A percentile compares a stretch with the other conserved stretches of the same genome.
These are phyloP conservation scores for Capreolus pygargus DNA, from an alignment of 2,113 vertebrate genomes.

Conservation along the genomic window DNA sequence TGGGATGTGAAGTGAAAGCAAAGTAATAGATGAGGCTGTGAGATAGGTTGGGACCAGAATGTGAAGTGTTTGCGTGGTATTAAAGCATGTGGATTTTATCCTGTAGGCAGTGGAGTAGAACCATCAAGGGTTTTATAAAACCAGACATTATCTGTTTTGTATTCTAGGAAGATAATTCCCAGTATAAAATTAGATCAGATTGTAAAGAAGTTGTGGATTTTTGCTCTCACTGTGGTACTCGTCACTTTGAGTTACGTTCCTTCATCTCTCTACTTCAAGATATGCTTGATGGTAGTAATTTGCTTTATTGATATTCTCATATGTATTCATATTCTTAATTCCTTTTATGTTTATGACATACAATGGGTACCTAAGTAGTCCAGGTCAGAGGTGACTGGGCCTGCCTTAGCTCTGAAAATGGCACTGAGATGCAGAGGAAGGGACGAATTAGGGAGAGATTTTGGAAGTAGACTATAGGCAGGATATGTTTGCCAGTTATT, in stretches of 20 bases:
- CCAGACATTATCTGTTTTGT: constrained; percentile 1
- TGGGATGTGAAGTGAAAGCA: neutral
- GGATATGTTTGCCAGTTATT: neutral
- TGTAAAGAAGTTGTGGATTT: neutral
- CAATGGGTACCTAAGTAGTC: neutral
- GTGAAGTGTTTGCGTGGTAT: neutral
- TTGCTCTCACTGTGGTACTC: neutral
- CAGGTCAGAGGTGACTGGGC: neutral
- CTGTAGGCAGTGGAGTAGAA: neutral
- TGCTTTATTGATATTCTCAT: neutral
- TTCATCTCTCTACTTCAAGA: neutral
- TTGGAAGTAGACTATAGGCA: neutral
- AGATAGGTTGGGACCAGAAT: neutral
- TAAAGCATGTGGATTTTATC: constrained; percentile 2
- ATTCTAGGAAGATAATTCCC: neutral
- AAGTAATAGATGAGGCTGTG: neutral
- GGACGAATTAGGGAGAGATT: neutral
- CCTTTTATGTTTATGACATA: neutral
- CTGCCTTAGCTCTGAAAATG: neutral
- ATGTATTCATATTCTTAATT: neutral
- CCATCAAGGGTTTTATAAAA: neutral
- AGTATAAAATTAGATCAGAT: neutral
- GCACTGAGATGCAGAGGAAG: neutral
- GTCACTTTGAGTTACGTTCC: neutral
- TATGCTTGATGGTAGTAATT: neutral